Conservation (phyloP, 2,113 vertebrate genomes). For the Rhynchomys soricoides region DNA sequence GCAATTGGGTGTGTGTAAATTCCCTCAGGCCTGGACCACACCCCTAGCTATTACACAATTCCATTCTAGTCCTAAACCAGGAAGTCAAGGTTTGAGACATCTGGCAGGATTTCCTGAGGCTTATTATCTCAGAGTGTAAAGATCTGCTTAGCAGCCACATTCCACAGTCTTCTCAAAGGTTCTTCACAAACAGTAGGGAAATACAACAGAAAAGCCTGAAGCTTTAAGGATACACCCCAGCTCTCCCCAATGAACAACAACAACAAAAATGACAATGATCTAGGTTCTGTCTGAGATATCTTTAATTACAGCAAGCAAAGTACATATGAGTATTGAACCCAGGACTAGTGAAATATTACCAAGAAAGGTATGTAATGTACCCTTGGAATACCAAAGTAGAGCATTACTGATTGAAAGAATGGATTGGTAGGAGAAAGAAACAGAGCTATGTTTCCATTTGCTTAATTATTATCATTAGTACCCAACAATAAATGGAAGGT, state of each 20-base stretch:
- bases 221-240: neutral
- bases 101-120: constrained; percentile 76
- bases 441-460: constrained; percentile 22
- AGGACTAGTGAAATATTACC: neutral
- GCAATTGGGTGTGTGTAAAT: neutral
- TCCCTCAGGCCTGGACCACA: constrained; percentile 41
- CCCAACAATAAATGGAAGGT: neutral
- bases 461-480: constrained; percentile 43
- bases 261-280: neutral
- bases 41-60: neutral
- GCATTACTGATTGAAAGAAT: neutral
- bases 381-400: neutral
- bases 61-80: constrained; percentile 66
- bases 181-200: constrained; percentile 74
- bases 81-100: constrained; percentile 75
- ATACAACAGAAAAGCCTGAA: constrained; percentile 62
- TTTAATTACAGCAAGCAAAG: constrained; percentile 54
- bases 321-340: neutral
- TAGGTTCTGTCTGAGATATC: constrained; percentile 14
- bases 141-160: constrained; percentile 76
- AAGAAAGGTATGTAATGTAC: neutral
- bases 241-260: neutral
- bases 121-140: constrained; percentile 71
- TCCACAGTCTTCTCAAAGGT: constrained; percentile 74
- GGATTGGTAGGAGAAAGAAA: neutral